Evolutionary conservation across 2,888 invertebrate species (phyloP), one percentile per base, ranked within the genome.

Genomic region (Noctua janthina): DNA sequence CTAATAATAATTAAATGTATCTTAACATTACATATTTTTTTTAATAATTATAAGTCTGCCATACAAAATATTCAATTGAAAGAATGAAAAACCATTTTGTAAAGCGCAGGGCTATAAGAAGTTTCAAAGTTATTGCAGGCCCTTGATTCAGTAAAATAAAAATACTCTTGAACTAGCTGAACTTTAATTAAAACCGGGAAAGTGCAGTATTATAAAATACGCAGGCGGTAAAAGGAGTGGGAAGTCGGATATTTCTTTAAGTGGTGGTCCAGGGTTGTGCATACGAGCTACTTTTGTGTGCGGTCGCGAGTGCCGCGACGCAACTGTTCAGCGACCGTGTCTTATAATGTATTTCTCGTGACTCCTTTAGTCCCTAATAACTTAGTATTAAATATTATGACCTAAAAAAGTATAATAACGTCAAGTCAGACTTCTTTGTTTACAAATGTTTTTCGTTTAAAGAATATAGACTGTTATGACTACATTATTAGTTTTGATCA

Each of bases 131-230:
- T 86, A 88, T 88, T 87, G 83, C 88, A 87, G 85, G 84, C 87
- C 82, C 90, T 91, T 92, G 91, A 91, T 91, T 92, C 90, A 88
- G 89, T 87, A 91, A 93, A 94, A 94, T 87, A 91, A 93, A 94
- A 93, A 88, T 93, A 92, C 88, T 90, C 89, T 91, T 90, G 90
- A 91, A 90, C 91, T 91, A 90, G 92, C 90, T 89, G 87, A 89
- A 93, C 93, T 94, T 95, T 96, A 96, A 96, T 96, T 96, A 96
- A 95, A 95, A 93, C 93, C 89, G 92, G 90, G 73, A 87, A 91
- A 93, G 92, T 90, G 90, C 90, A 86, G 90, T 89, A 92, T 93
- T 92, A 92, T 92, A 91, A 91, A 93, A 92, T 91, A 92, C 87
- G 90, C 84, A 86, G 89, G 87, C 88, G 83, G 89, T 86, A 85